Base-by-base conservation (phyloP, 2,888 invertebrate genomes). In the Pristionchus maxplancki region DNA sequence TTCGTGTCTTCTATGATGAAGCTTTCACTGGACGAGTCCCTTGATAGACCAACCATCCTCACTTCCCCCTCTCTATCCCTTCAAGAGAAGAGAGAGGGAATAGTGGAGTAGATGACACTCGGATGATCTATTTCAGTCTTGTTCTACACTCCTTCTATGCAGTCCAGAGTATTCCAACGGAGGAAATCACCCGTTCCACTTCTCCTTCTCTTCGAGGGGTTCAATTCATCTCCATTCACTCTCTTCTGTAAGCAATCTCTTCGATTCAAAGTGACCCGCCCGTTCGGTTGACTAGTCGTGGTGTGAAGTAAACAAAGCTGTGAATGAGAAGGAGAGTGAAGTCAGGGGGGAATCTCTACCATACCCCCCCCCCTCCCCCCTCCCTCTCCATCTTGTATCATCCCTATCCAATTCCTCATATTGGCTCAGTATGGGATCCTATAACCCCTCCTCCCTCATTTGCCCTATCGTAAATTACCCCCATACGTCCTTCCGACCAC, bases 241-340 rank as follows among this genome's bases (percentile, higher is more conserved):
- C 78, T 78, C 28, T 78, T 48, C 44, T 78, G 78, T 78, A 78
- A 78, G 78, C 44, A 78, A 78, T 78, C 78, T 78, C 78, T 78
- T n/a, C 71, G 71, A 71, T 71, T 71, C 37, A 78, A 78, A 78
- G 78, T 78, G 78, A 78, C 78, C 78, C 78, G 40, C 44, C 28
- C 28, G 44, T 48, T 48, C 44, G 17, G 78, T 78, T 78, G 78
- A 78, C 78, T 48, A 28, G 71, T 71, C 37, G 44, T 78, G 44
- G 78, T 78, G 78, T 78, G 78, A 78, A 78, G 78, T 78, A 78
- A 78, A 78, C 78, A 78, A 78, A 78, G 71, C 71, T 64, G 62
- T 64, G 71, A 71, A 71, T 20, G 71, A 71, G 74, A 37, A 40
- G 67, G 67, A 67, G 74, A 40, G 11, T 13, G 44, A 78, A 78